These are phyloP conservation scores for Hestina assimilis DNA, from an alignment of 1,140 invertebrate genomes.

Conservation along the genomic window DNA sequence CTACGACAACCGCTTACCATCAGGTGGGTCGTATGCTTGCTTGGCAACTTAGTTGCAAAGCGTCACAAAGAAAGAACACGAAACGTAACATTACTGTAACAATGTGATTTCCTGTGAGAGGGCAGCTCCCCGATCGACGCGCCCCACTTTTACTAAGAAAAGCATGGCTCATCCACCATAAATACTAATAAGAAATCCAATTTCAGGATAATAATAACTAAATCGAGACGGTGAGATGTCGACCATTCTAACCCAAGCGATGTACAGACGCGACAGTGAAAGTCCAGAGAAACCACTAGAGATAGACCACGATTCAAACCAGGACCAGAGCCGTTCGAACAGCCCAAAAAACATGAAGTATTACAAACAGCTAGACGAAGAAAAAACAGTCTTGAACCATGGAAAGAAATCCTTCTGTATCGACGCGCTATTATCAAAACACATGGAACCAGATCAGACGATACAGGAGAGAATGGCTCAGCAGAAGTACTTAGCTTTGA, in stretches of 20 bases:
- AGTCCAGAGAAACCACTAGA: conserved; percentile 50
- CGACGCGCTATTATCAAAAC: conserved; percentile 67
- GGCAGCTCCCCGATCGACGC: too few relatives aligned
- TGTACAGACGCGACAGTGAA: conserved; percentile 52
- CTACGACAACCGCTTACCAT: too few relatives aligned
- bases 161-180: too few relatives aligned
- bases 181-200: too few relatives aligned
- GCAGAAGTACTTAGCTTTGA: conserved; percentile 70
- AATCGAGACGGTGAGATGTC: conserved; percentile 30
- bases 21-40: too few relatives aligned
- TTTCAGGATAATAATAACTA: conserved; percentile 9
- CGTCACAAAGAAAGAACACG: too few relatives aligned
- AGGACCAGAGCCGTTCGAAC: conserved; percentile 48
- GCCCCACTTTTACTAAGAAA: too few relatives aligned
- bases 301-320: conserved; percentile 56
- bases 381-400: conserved; percentile 59
- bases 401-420: conserved; percentile 75
- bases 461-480: conserved; percentile 63
- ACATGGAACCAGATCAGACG: conserved; percentile 52
- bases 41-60: too few relatives aligned
- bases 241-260: conserved; percentile 48
- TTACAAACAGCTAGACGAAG: conserved; percentile 54
- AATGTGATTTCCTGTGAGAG: too few relatives aligned
- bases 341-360: conserved; percentile 65
- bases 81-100: too few relatives aligned